These are phyloP conservation scores for Nycticorax nycticorax DNA, from an alignment of 2,113 vertebrate genomes.

Conservation along the genomic window DNA sequence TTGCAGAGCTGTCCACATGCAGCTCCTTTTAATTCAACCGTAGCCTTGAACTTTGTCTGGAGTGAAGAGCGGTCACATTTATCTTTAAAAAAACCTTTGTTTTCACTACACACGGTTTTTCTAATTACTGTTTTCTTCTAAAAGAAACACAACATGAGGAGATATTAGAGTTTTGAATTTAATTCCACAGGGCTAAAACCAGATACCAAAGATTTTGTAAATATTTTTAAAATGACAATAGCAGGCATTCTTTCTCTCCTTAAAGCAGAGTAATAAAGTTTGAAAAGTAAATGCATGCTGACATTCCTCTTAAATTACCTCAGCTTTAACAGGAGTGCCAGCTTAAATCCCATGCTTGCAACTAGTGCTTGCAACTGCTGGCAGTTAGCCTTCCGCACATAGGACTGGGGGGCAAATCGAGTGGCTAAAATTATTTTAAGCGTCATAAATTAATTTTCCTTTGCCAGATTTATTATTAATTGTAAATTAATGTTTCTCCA, in stretches of 20 bases:
- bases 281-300: slow-evolving; percentile 22
- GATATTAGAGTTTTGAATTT: not conserved
- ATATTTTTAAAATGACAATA: slow-evolving; percentile 48
- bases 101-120: not conserved
- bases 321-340: slow-evolving; percentile 17
- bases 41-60: not conserved
- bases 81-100: not conserved
- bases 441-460: not conserved
- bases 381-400: not conserved
- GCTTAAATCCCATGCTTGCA: not conserved
- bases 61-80: not conserved
- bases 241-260: slow-evolving; percentile 29
- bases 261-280: slow-evolving; percentile 36
- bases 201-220: slow-evolving; percentile 23
- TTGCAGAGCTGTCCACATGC: not conserved
- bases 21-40: not conserved
- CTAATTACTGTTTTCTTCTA: not conserved
- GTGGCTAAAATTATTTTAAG: not conserved
- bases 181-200: not conserved
- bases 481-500: not conserved
- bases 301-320: slow-evolving; percentile 60
- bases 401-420: not conserved
- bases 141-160: not conserved
- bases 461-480: not conserved
- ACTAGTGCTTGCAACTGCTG: slow-evolving; percentile 6